Evolutionary conservation across 2,797 vertebrate species (phyloP).

Genomic region (Taenioides sp.): DNA sequence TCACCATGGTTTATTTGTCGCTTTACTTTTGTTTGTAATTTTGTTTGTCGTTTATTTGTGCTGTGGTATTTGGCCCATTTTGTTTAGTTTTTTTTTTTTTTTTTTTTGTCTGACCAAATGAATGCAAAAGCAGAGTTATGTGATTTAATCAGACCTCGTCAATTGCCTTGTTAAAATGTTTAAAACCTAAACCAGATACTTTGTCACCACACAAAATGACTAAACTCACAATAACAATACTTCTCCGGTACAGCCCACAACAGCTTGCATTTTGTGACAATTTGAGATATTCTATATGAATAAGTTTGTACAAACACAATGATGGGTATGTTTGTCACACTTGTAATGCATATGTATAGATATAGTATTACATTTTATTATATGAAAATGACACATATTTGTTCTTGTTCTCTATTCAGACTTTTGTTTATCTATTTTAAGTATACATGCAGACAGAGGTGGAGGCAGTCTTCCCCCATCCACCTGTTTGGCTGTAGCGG

Average conservation of each 20-base stretch:
- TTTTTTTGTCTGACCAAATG: slow-evolving; percentile 34
- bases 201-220: slow-evolving; percentile 61
- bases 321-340: slow-evolving; percentile 36
- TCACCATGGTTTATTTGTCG: slow-evolving; percentile 42
- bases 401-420: slow-evolving; percentile 53
- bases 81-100: not conserved
- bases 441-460: slow-evolving; percentile 70
- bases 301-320: slow-evolving; percentile 68
- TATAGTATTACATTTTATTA: slow-evolving; percentile 54
- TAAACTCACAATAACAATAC: slow-evolving; percentile 28
- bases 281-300: slow-evolving; percentile 72
- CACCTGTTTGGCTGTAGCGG: slow-evolving; percentile 56
- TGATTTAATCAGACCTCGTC: slow-evolving; percentile 40
- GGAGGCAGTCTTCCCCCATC: slow-evolving; percentile 67
- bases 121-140: slow-evolving; percentile 43
- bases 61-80: slow-evolving; percentile 26
- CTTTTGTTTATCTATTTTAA: slow-evolving; percentile 42
- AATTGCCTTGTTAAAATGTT: slow-evolving; percentile 32
- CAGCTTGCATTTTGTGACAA: slow-evolving; percentile 73
- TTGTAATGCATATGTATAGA: slow-evolving; percentile 73
- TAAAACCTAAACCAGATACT: slow-evolving; percentile 51
- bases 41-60: slow-evolving; percentile 15
- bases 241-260: slow-evolving; percentile 52
- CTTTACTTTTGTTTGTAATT: slow-evolving; percentile 3
- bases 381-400: slow-evolving; percentile 67